Evolutionary conservation across 2,888 invertebrate genomes (phyloP), one percentile per base, ranked within the genome.

Genomic region (Aelia acuminata): DNA sequence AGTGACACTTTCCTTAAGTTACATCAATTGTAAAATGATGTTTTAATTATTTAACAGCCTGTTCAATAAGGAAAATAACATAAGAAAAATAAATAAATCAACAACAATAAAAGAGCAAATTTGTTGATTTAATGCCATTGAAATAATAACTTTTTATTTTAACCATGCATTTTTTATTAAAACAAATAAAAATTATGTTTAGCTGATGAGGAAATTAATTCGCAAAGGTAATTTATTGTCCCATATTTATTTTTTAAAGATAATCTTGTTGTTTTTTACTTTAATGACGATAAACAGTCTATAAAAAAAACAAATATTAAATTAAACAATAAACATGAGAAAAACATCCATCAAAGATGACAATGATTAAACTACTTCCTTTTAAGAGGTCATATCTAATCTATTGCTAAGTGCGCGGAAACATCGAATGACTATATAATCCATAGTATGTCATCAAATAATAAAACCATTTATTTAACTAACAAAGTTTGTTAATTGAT

Each of bases 331-430:
- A 43, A 31, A 31, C 1, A 63, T 31, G 31, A 31, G 13, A 63
- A 63, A 63, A 15, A 63, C 26, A 63, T 63, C 63, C 26, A 63
- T 63, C 63, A 63, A 63, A 63, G 0, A 20, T 63, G 63, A 63
- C 63, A 63, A 63, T 3, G 31, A 63, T 63, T 15, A 63, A 63
- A 63, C 26, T 15, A 63, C 26, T 13, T 63, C 31, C 13, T 63
- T 15, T n/a, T 31, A 63, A 63, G 31, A 15, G 31, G n/a, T 63
- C 63, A 63, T 63, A 63, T 63, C 63, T 63, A 63, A 63, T 63
- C 63, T 63, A 31, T 31, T 5, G 11, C 31, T 63, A 31, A 63
- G 31, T 63, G 31, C 31, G 13, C 63, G 15, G 3, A 26, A 63
- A 15, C 15, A 63, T 63, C 63, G 31, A 0, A 15, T 1, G 18